Evolutionary conservation across 2,113 vertebrate species (phyloP).

Genomic region (Pelodiscus sinensis): DNA sequence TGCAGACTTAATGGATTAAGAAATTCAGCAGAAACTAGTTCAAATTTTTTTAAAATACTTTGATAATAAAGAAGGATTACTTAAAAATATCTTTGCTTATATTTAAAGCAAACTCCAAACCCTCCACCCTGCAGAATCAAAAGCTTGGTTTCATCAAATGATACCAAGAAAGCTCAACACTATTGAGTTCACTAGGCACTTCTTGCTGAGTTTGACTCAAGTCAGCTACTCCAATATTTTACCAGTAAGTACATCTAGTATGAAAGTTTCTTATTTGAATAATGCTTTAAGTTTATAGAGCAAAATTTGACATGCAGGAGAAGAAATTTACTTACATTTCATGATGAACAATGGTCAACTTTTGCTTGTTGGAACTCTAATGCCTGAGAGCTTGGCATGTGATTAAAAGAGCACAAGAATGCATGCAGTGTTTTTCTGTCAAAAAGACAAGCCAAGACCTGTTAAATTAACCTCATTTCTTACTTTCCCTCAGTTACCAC

Average conservation of each 20-base stretch:
- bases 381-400: rapidly evolving
- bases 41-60: neutral
- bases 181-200: neutral
- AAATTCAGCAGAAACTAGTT: neutral
- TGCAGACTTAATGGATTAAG: neutral
- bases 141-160: neutral
- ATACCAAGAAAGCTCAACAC: neutral
- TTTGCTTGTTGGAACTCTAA: neutral
- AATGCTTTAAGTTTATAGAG: rapidly evolving
- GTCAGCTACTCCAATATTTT: neutral
- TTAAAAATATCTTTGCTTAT: neutral
- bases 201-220: neutral
- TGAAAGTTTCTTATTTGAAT: rapidly evolving
- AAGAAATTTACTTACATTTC: neutral
- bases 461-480: neutral
- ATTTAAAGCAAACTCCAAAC: neutral
- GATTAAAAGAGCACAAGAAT: rapidly evolving
- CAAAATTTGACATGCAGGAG: rapidly evolving
- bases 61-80: neutral
- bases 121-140: neutral
- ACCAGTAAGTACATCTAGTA: neutral
- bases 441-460: neutral
- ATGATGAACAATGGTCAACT: neutral
- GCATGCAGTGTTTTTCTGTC: rapidly evolving
- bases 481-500: neutral